phyloP scores from a whole-genome alignment of 2,797 vertebrate species.

The Artibeus lituratus region DNA sequence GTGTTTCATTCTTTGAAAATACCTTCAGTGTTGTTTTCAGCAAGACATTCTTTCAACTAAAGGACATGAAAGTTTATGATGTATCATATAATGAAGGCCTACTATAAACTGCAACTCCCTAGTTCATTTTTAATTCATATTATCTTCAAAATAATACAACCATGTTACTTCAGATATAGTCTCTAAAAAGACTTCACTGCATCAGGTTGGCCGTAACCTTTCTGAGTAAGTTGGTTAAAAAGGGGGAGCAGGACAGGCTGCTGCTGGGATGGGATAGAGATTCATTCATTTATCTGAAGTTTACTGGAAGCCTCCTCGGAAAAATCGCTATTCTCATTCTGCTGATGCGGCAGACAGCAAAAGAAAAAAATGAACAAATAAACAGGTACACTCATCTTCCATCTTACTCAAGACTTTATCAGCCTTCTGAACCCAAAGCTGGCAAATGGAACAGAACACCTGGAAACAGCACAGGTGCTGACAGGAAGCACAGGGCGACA shows the following conservation, averaged over 20 bases:
- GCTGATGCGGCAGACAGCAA: background rate
- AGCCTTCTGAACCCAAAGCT: background rate
- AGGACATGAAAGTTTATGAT: background rate
- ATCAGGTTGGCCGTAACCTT: background rate
- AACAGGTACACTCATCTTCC: background rate
- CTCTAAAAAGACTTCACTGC: background rate
- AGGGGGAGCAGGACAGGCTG: too few relatives aligned
- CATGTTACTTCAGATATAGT: background rate
- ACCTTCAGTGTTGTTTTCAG: conserved; percentile 11
- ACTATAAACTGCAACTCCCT: background rate
- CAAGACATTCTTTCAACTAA: background rate
- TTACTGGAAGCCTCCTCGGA: background rate
- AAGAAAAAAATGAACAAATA: background rate
- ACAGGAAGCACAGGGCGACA: background rate
- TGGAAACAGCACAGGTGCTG: background rate
- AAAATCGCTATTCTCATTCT: background rate
- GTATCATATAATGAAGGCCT: background rate
- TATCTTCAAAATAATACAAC: background rate
- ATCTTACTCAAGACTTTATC: background rate
- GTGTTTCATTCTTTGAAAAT: background rate
- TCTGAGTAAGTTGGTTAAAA: background rate
- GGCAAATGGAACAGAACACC: background rate
- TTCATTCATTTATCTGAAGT: background rate
- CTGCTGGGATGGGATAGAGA: background rate
- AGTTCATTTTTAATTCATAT: background rate